Conservation (phyloP, 2,113 vertebrate genomes). For the Phylloscopus whistleri region DNA sequence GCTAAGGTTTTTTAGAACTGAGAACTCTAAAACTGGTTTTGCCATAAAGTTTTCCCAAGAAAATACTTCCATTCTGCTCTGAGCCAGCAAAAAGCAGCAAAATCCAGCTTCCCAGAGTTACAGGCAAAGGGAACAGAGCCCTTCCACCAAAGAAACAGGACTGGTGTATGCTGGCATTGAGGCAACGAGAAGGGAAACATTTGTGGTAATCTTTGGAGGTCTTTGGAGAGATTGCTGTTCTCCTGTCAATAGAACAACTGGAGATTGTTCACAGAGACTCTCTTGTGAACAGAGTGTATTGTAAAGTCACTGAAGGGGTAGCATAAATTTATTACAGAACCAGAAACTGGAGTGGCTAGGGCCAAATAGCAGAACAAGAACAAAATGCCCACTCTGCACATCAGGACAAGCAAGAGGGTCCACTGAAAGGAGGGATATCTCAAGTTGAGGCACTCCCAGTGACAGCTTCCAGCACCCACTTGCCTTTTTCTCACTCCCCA, state of each 20-base stretch:
- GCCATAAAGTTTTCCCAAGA: not conserved
- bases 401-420: not conserved
- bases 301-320: not conserved
- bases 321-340: not conserved
- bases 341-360: not conserved
- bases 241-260: not conserved
- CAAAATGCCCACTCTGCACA: not conserved
- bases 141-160: not conserved
- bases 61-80: not conserved
- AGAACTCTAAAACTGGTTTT: not conserved
- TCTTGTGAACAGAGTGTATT: not conserved
- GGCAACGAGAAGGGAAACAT: not conserved
- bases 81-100: not conserved
- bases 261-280: not conserved
- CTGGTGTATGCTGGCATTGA: rapidly evolving
- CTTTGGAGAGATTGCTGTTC: not conserved
- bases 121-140: not conserved
- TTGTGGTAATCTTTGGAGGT: not conserved
- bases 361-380: not conserved
- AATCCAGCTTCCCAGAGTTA: not conserved
- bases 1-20: not conserved
- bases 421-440: not conserved
- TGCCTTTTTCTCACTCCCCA: not conserved
- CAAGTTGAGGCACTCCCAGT: not conserved
- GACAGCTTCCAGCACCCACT: not conserved